phyloP scores from a whole-genome alignment of 2,888 invertebrate species.

The Isotomurus palustris region DNA sequence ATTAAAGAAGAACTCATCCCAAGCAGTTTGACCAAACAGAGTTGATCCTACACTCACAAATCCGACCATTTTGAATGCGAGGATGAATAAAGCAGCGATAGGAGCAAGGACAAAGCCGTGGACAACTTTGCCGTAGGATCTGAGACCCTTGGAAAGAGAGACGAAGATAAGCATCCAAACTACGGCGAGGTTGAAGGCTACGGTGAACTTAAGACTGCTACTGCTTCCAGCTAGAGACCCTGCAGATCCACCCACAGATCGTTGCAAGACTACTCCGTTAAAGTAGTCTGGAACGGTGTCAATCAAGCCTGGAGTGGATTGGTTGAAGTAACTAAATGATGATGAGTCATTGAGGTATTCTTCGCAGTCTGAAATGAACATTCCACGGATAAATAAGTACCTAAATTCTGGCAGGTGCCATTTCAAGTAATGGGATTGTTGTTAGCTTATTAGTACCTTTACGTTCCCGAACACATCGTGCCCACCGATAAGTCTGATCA shows the following conservation, averaged over 20 bases:
- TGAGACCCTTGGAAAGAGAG: conserved; percentile 76
- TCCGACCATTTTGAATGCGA: conserved; percentile 70
- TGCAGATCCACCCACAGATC: conserved; percentile 52
- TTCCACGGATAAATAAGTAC: too few relatives aligned
- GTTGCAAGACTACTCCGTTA: conserved; percentile 69
- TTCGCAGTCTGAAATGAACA: too few relatives aligned
- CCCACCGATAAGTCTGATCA: conserved; percentile 74
- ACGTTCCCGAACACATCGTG: conserved; percentile 66
- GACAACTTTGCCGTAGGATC: conserved; percentile 78
- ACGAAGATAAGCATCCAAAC: conserved; percentile 88
- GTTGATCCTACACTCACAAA: conserved; percentile 58
- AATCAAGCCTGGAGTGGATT: conserved; percentile 54
- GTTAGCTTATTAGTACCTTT: conserved; percentile 27
- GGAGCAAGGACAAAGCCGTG: conserved; percentile 74
- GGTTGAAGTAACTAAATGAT: too few relatives aligned
- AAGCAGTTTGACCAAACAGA: conserved; percentile 72
- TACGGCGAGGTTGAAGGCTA: conserved; percentile 82
- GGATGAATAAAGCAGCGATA: conserved; percentile 66
- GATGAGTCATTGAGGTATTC: too few relatives aligned
- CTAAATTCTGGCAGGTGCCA: too few relatives aligned
- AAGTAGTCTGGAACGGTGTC: conserved; percentile 76
- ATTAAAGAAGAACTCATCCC: conserved; percentile 80
- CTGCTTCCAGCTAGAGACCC: conserved; percentile 48
- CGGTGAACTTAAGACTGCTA: conserved; percentile 73
- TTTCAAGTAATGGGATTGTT: not conserved